Conservation (phyloP, 2,797 vertebrate species). For the Lutjanus argentimaculatus region DNA sequence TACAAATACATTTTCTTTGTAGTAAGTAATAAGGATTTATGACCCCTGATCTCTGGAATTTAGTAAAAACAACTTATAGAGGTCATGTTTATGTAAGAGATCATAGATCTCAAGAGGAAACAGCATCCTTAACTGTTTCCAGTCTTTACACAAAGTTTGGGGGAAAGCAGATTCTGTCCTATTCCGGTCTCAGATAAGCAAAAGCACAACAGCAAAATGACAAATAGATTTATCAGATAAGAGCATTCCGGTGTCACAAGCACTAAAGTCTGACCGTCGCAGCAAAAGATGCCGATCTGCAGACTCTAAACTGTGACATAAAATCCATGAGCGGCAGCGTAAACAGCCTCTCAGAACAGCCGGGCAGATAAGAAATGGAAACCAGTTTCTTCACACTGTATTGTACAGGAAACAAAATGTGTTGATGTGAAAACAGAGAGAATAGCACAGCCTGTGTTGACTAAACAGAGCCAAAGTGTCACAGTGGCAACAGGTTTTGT, state of each 20-base stretch:
- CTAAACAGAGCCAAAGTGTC: slow-evolving; percentile 92
- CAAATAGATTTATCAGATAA: slow-evolving; percentile 7
- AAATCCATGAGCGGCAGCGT: slow-evolving; percentile 25
- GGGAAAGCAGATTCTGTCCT: slow-evolving; percentile 14
- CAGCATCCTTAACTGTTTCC: neutral
- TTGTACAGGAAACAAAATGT: slow-evolving; percentile 87
- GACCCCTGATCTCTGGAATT: accelerated
- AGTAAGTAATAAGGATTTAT: neutral
- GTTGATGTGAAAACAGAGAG: slow-evolving; percentile 90
- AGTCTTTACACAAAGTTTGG: neutral
- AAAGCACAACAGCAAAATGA: slow-evolving; percentile 26
- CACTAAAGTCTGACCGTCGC: neutral
- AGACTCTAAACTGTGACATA: slow-evolving; percentile 39
- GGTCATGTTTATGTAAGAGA: slow-evolving; percentile 20
- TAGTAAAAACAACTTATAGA: neutral
- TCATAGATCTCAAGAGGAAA: slow-evolving; percentile 6
- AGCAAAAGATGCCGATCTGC: slow-evolving; percentile 24
- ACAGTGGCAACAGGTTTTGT: slow-evolving; percentile 86
- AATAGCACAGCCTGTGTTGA: slow-evolving; percentile 92
- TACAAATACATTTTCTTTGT: neutral
- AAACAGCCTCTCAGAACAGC: slow-evolving; percentile 69
- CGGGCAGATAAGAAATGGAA: slow-evolving; percentile 78
- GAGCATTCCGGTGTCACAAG: neutral
- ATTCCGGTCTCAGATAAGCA: slow-evolving; percentile 33
- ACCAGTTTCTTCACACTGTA: slow-evolving; percentile 84